Conservation (phyloP, 53 echinoderm and acorn worm species). For the Mesocentrotus franciscanus region DNA sequence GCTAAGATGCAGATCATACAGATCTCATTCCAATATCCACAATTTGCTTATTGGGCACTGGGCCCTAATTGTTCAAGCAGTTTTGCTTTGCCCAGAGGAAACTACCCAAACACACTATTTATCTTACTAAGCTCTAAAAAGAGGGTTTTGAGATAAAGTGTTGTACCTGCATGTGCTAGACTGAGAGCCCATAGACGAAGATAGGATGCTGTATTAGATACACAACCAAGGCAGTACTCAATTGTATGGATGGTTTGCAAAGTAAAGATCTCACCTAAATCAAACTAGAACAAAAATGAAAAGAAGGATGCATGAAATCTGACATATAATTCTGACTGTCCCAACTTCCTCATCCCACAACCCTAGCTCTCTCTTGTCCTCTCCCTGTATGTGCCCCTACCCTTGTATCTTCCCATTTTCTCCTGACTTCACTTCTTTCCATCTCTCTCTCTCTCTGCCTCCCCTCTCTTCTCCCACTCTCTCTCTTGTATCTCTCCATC, state of each 20-base stretch:
- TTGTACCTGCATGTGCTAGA: constrained; percentile 13
- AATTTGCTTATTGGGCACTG: too few relatives aligned
- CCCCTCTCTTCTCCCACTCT: too few relatives aligned
- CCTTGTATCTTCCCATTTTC: neutral
- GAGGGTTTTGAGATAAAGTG: too few relatives aligned
- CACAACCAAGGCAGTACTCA: constrained; percentile 90
- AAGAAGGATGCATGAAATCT: neutral
- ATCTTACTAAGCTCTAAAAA: too few relatives aligned
- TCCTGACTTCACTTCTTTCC: too few relatives aligned
- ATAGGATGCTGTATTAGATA: constrained; percentile 95
- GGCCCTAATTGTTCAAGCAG: too few relatives aligned
- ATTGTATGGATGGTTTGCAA: constrained; percentile 90
- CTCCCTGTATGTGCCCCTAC: neutral
- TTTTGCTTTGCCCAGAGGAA: too few relatives aligned
- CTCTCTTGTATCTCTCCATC: too few relatives aligned
- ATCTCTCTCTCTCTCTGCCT: neutral
- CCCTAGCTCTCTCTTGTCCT: neutral
- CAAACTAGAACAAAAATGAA: constrained; percentile 70
- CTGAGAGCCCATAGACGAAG: constrained; percentile 93
- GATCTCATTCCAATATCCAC: too few relatives aligned
- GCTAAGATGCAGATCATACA: too few relatives aligned
- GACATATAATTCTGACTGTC: neutral
- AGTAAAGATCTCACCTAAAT: constrained; percentile 84
- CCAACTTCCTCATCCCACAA: neutral
- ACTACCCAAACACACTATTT: too few relatives aligned